A percentile compares a stretch with the other conserved stretches of the same genome.
Conservation (phyloP, 2,113 vertebrate species). For the Brachypteracias leptosomus region DNA sequence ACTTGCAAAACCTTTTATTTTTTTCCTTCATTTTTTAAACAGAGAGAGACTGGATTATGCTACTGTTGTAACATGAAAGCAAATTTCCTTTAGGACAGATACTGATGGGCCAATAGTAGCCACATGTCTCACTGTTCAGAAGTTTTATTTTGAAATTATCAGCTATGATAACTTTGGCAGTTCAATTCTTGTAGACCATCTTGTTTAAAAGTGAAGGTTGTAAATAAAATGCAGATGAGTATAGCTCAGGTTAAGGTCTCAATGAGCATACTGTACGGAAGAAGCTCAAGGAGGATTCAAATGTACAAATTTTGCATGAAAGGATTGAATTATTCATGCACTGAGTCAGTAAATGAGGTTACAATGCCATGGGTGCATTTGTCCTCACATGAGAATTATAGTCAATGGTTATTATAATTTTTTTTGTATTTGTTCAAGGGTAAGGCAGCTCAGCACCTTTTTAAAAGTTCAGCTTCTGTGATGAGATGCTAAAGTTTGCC, state of each 20-base stretch:
- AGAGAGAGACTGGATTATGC: not conserved
- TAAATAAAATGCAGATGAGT: not conserved
- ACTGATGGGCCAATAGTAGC: not conserved
- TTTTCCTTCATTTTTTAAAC: not conserved
- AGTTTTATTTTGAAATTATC: not conserved
- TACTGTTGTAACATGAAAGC: not conserved
- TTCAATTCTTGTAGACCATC: not conserved
- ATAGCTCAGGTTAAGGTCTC: not conserved
- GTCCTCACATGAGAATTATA: not conserved
- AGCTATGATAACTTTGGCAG: not conserved
- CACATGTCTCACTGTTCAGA: not conserved
- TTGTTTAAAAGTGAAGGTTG: not conserved
- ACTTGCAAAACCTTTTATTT: not conserved
- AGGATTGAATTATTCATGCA: constrained; percentile 32
- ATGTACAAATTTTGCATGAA: not conserved
- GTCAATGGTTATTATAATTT: not conserved
- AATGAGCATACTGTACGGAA: not conserved
- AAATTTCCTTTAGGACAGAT: not conserved
- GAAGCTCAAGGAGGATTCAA: not conserved
- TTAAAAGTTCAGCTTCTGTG: not conserved
- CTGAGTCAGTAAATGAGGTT: constrained; percentile 21
- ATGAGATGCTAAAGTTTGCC: not conserved
- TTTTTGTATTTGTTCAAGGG: not conserved
- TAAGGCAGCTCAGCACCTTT: not conserved
- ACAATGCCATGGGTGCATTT: not conserved